Evolutionary conservation across 2,113 vertebrate genomes (phyloP), one percentile per base, ranked within the genome.

Genomic region (Gadus macrocephalus): DNA sequence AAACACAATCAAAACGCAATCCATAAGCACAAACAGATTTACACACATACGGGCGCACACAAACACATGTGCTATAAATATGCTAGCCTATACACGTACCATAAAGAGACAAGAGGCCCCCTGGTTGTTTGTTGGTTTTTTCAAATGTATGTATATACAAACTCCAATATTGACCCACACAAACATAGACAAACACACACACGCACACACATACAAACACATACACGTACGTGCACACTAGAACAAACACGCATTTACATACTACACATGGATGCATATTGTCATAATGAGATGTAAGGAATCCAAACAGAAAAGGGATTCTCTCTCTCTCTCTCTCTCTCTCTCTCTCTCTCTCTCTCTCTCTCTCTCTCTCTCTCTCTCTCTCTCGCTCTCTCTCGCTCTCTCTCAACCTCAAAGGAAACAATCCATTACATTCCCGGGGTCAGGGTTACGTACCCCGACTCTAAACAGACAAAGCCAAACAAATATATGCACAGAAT

Each of bases 381-480:
- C n/a, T n/a, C n/a, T n/a, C n/a, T n/a, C n/a, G n/a, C n/a, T n/a
- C 55, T 58, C 15, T 58, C 55, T 58, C 66, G 53, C 22, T 74
- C 55, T 74, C 61, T 64, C 69, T 31, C 69, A 31, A 31, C 31
- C 31, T 31, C 31, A 31, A 31, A 31, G 31, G 4, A 4, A 31
- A 31, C 31, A 31, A 31, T 6, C 3, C 5, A 31, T 31, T 31
- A 31, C 31, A 31, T 31, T 5, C 31, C 31, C 31, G 31, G 31
- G 31, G 4, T 31, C 31, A 31, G 31, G 31, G 31, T 2, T 31
- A 2, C 2, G 31, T 31, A 31, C 31, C 31, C 31, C 31, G 31
- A 35, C 58, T 64, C 53, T 66, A n/a, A 69, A 67, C 42, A 65
- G 58, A 73, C 60, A 78, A 71, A 62, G 65, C 70, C 76, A 80